Conservation (phyloP, 2,888 invertebrate species). For the Nowickia ferox region DNA sequence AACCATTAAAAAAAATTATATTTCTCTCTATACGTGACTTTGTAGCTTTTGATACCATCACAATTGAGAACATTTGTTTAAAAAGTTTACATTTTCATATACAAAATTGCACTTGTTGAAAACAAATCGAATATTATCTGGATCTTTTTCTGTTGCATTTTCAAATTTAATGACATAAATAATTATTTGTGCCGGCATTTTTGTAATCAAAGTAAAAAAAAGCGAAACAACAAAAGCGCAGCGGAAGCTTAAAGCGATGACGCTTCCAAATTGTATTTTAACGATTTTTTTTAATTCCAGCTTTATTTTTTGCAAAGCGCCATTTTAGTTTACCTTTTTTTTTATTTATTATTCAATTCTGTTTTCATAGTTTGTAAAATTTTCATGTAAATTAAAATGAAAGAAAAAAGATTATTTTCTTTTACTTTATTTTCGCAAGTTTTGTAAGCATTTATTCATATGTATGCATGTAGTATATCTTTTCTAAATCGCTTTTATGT, state of each 20-base stretch:
- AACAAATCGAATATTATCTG: constrained; percentile 42
- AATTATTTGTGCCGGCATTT: constrained; percentile 65
- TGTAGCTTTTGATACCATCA: neutral
- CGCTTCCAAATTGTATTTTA: constrained; percentile 48
- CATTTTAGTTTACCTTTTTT: constrained; percentile 62
- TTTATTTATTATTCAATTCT: constrained; percentile 47
- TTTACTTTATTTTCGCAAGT: constrained; percentile 9
- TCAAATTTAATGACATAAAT: constrained; percentile 51
- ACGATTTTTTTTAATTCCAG: constrained; percentile 9
- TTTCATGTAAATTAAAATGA: constrained; percentile 37
- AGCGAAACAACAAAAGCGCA: constrained; percentile 49
- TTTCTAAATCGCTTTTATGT: constrained; percentile 20
- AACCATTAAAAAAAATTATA: too few relatives aligned
- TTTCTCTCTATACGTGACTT: neutral
- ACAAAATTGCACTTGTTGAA: constrained; percentile 30
- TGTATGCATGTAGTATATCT: constrained; percentile 5
- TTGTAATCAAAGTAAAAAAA: constrained; percentile 44
- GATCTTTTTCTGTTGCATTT: constrained; percentile 32
- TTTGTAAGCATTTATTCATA: constrained; percentile 6
- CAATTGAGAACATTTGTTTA: neutral
- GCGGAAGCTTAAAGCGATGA: constrained; percentile 69
- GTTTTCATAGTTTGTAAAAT: constrained; percentile 44
- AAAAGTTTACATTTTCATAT: neutral
- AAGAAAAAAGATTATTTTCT: constrained; percentile 37
- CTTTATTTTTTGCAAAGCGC: constrained; percentile 54